phyloP scores from a whole-genome alignment of 2,888 invertebrate species.

The Minunthozetes semirufus region DNA sequence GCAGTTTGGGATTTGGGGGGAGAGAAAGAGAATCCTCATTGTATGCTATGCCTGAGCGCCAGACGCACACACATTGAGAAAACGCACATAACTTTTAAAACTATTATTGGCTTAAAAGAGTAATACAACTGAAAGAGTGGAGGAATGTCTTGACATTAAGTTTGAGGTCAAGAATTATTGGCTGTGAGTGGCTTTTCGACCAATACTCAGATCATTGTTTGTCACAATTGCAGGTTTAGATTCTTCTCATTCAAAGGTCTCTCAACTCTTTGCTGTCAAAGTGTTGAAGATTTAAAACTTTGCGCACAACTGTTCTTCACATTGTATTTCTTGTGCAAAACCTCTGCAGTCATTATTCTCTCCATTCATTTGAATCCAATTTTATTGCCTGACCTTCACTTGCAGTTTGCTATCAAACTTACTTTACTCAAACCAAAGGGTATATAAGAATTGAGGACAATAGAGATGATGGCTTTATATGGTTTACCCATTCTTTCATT shows the following conservation, averaged over 20 bases:
- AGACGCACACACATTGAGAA: neutral
- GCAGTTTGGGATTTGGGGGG: conserved; percentile 11
- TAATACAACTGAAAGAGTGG: neutral
- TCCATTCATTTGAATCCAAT: neutral
- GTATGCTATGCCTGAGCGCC: neutral
- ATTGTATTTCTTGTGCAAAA: neutral
- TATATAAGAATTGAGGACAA: neutral
- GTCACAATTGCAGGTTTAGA: neutral
- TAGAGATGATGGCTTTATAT: conserved; percentile 23
- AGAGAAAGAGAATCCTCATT: neutral
- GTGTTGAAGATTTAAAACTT: neutral
- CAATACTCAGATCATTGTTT: neutral
- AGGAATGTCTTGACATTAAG: neutral
- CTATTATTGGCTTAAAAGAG: neutral
- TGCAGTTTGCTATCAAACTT: neutral
- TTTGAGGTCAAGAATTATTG: conserved; percentile 3
- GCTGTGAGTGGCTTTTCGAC: neutral
- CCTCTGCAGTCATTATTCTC: neutral
- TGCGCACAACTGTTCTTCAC: neutral
- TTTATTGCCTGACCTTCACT: conserved; percentile 23
- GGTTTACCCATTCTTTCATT: neutral
- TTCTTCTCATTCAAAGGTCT: neutral
- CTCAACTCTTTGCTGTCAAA: conserved; percentile 14
- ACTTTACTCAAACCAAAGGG: neutral
- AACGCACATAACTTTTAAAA: neutral